Evolutionary conservation across 2,113 vertebrate genomes (phyloP).

Genomic region (human): DNA sequence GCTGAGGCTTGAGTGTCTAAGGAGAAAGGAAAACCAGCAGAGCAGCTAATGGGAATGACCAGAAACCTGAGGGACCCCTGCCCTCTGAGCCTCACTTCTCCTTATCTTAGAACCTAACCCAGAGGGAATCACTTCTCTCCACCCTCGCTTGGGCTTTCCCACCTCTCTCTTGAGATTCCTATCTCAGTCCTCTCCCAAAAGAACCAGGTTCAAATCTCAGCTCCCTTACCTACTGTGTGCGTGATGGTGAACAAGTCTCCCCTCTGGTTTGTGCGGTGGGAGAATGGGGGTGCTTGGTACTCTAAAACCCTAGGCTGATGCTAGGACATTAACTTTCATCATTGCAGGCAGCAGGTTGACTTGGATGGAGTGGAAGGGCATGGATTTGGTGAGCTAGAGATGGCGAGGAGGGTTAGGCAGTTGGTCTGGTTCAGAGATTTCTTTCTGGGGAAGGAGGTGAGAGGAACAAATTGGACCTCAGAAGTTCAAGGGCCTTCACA

Average conservation of each 20-base stretch:
- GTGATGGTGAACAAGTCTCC: rapidly evolving
- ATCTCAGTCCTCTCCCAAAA: not conserved
- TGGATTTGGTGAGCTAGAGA: not conserved
- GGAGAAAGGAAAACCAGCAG: no score
- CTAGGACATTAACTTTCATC: not conserved
- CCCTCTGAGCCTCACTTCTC: not conserved
- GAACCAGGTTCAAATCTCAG: not conserved
- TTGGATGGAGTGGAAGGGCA: not conserved
- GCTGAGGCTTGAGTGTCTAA: not conserved
- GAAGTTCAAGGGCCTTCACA: not conserved
- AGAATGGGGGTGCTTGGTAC: not conserved
- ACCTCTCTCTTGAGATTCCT: not conserved
- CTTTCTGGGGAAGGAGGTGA: not conserved
- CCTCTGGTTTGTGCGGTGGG: rapidly evolving
- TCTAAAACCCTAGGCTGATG: no score
- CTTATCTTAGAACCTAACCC: not conserved
- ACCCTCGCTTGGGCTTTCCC: no score
- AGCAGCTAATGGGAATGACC: no score
- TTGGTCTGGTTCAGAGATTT: not conserved
- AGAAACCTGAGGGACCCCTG: not conserved
- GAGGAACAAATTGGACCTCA: not conserved
- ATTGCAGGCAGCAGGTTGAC: not conserved
- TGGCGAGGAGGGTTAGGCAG: not conserved
- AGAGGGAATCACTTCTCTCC: not conserved
- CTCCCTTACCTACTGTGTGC: no score